A percentile compares a stretch with the other conserved stretches of the same genome.
Evolutionary conservation across 2,888 invertebrate species (phyloP).

Genomic region (Agrilus mali): DNA sequence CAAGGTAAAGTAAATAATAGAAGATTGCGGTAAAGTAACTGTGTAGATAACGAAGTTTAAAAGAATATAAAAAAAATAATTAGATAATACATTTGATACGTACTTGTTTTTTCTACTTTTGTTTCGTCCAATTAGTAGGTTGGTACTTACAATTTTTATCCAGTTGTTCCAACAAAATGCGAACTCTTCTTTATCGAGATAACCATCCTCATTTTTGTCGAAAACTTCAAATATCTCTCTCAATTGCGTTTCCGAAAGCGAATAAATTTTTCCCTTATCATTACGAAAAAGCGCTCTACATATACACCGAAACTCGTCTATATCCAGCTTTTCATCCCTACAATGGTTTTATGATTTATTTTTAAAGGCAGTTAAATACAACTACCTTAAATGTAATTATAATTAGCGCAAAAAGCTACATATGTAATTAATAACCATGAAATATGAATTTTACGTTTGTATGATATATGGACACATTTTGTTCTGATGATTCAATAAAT

Average conservation of each 20-base stretch:
- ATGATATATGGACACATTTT: too few species aligned
- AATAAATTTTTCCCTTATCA: conserved; percentile 73
- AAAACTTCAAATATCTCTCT: conserved; percentile 70
- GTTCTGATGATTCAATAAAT: too few species aligned
- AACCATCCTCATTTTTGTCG: conserved; percentile 63
- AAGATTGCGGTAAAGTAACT: background rate
- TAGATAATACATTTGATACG: background rate
- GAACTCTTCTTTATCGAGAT: conserved; percentile 72
- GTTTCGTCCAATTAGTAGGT: background rate
- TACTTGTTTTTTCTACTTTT: too few species aligned
- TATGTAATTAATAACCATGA: background rate
- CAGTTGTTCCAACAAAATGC: conserved; percentile 81
- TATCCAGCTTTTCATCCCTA: conserved; percentile 66
- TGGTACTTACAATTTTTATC: conserved; percentile 66
- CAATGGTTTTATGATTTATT: conserved; percentile 15
- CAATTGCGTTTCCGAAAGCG: conserved; percentile 55
- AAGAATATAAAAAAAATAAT: conserved; percentile 1
- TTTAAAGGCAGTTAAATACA: conserved; percentile 7
- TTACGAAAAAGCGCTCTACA: conserved; percentile 79
- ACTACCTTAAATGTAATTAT: background rate
- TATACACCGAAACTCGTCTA: conserved; percentile 67
- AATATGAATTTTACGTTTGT: background rate
- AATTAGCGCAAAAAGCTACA: background rate
- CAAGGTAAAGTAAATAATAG: too few species aligned
- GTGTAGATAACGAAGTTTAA: background rate